These are phyloP conservation scores for Tigriopus californicus DNA, from an alignment of 2,888 invertebrate species.

Conservation along the genomic window DNA sequence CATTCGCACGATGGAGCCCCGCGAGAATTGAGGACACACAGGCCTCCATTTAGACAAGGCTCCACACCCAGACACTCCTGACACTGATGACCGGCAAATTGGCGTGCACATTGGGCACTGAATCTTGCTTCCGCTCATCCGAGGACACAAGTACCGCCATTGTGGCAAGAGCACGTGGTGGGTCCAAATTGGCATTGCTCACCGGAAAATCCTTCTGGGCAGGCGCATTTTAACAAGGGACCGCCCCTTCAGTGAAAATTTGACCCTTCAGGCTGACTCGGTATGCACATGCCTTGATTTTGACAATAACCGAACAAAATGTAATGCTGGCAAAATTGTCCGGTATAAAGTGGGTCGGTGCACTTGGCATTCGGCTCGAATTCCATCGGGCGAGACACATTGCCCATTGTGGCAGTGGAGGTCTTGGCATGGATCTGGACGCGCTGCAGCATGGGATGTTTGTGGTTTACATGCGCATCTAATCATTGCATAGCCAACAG, in stretches of 20 bases:
- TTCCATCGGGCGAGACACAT: constrained; percentile 35
- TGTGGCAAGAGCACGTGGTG: constrained; percentile 47
- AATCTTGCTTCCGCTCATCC: constrained; percentile 9
- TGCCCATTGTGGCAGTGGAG: constrained; percentile 41
- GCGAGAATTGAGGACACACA: constrained; percentile 30
- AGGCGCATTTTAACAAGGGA: background rate
- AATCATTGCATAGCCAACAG: constrained; percentile 20
- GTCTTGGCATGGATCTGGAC: constrained; percentile 21
- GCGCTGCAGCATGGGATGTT: too few species aligned
- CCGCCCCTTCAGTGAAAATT: too few species aligned
- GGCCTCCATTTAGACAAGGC: constrained; percentile 35
- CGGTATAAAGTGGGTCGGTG: constrained; percentile 36
- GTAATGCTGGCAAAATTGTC: constrained; percentile 45
- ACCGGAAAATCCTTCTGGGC: background rate
- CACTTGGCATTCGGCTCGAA: constrained; percentile 37
- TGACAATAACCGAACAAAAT: constrained; percentile 37
- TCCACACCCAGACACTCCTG: constrained; percentile 17
- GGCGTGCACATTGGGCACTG: constrained; percentile 16
- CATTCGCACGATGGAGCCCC: constrained; percentile 23
- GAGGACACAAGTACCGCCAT: constrained; percentile 29
- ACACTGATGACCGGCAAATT: constrained; percentile 18
- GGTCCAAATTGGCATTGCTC: constrained; percentile 30
- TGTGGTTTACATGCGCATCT: background rate
- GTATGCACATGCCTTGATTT: constrained; percentile 10
- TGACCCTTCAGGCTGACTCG: background rate